Conservation (phyloP, 1,140 invertebrate species). For the Helicoverpa zea region DNA sequence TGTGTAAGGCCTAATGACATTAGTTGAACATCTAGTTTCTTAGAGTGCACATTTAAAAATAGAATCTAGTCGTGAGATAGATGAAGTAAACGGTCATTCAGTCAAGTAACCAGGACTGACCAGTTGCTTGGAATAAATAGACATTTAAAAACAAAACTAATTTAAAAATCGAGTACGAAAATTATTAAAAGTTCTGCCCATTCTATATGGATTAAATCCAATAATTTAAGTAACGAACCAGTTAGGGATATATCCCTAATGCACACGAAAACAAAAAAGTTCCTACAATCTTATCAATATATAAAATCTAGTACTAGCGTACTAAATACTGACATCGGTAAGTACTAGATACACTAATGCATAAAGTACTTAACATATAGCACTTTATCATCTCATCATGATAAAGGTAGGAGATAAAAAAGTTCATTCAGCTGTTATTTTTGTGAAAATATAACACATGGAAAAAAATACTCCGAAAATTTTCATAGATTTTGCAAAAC, state of each 20-base stretch:
- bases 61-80: neutral
- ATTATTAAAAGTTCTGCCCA: no score
- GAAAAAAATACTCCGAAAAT: neutral
- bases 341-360: neutral
- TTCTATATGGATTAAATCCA: no score
- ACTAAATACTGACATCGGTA: neutral
- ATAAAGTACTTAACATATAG: neutral
- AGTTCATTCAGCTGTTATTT: no score
- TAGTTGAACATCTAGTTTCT: neutral
- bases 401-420: neutral
- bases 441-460: no score
- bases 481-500: neutral
- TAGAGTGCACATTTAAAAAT: neutral
- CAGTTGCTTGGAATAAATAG: no score
- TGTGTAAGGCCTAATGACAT: neutral
- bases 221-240: neutral
- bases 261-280: neutral
- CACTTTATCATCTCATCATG: neutral
- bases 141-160: no score
- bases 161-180: no score
- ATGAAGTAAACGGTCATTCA: no score
- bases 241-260: neutral
- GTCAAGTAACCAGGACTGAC: no score
- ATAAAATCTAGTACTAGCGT: neutral
- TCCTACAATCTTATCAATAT: constrained; percentile 1